These are phyloP conservation scores for Drosophila parthenogenetica DNA, from an alignment of 2,888 invertebrate species.

Conservation along the genomic window DNA sequence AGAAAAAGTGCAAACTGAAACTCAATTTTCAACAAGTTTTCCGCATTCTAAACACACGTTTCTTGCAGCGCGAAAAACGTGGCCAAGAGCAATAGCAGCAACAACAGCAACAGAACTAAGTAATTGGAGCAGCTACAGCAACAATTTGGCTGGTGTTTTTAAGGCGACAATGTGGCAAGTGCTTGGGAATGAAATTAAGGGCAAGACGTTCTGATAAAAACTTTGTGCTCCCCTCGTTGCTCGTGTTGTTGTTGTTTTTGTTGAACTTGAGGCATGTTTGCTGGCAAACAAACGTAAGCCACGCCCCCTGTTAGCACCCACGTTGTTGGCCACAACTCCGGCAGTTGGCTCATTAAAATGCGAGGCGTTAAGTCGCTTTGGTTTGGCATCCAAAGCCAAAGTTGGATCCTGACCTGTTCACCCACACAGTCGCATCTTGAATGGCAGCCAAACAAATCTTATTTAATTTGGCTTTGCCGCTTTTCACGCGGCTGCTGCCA, in stretches of 20 bases:
- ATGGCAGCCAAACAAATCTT: constrained; percentile 79
- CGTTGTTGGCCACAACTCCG: constrained; percentile 14
- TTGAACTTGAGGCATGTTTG: constrained; percentile 80
- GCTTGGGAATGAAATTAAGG: constrained; percentile 62
- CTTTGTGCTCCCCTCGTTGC: constrained; percentile 42
- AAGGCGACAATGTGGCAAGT: constrained; percentile 71
- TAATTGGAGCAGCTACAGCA: constrained; percentile 27
- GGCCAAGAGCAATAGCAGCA: constrained; percentile 38
- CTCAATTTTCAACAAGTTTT: constrained; percentile 75
- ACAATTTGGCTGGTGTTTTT: constrained; percentile 38
- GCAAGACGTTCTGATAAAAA: constrained; percentile 78
- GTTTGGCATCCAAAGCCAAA: constrained; percentile 66
- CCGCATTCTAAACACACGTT: constrained; percentile 72
- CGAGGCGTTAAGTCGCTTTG: constrained; percentile 67
- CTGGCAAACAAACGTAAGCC: constrained; percentile 68
- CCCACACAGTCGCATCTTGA: constrained; percentile 58
- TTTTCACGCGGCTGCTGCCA: constrained; percentile 67
- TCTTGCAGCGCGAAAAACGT: constrained; percentile 47
- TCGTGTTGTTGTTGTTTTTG: constrained; percentile 36
- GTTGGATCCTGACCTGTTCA: constrained; percentile 64
- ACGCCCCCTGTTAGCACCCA: constrained; percentile 14
- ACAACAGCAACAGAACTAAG: constrained; percentile 42
- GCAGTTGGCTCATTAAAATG: constrained; percentile 73
- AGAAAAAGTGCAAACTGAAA: constrained; percentile 66
- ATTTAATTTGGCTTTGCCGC: constrained; percentile 79